Base-by-base conservation (phyloP, 2,113 vertebrate species). In the Lepus europaeus region DNA sequence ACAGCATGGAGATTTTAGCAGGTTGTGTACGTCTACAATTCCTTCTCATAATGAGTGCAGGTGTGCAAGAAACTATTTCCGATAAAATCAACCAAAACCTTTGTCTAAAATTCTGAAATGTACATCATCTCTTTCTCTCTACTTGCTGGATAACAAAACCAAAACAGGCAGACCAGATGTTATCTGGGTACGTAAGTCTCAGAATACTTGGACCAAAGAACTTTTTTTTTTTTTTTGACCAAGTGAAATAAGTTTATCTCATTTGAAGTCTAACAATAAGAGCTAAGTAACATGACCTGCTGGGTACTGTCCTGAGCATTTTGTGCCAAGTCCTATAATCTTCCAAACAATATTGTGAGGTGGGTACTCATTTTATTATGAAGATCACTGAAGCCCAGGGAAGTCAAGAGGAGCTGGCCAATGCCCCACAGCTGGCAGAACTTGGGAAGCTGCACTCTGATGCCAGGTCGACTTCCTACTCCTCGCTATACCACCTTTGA, bases 81-180 rank as follows among this genome's bases (percentile, higher is more conserved):
- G 91, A 63, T 23, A 74, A 93, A 76, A 66, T 45, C 93, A 64
- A 51, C 14, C 13, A 84, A 87, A 94, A 77, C 45, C 45, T 45
- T 45, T 45, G 45, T 59, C 27, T 84, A 59, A 87, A 90, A 92
- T 81, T 33, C 68, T 80, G 11, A 63, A 53, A 66, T 27, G 8
- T 19, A 59, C 56, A 59, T 19, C 19, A 13, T 17, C 11, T 90
- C 45, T 88, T 88, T 23, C 10, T 61, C 59, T 76, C 6, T 22
- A 51, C 22, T 2, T 31, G 22, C 17, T 76, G 51, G 19, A 69
- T 93, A 80, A 20, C 23, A 70, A 96, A 89, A 49, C 49, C 19
- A n/a, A 33, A 25, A 61, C 31, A 25, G 10, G 74, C 7, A 76
- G n/a, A 22, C n/a, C 3, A 82, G 16, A 64, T 82, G 83, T 13